Evolutionary conservation across 2,113 vertebrate species (phyloP).

Genomic region (Nothocercus julius): DNA sequence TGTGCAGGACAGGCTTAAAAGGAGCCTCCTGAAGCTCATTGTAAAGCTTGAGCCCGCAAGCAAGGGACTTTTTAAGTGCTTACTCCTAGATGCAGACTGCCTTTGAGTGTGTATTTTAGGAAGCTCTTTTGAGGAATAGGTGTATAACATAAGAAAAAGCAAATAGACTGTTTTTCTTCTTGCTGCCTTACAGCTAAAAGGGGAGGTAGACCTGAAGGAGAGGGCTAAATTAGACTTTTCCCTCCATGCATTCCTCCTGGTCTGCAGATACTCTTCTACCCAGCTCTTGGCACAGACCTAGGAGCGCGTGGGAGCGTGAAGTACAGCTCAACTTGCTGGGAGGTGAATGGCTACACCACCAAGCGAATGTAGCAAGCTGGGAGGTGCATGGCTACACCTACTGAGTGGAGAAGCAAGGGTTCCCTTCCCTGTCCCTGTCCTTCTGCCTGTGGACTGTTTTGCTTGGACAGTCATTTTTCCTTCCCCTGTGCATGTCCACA

Average conservation of each 20-base stretch:
- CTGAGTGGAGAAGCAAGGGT: accelerated
- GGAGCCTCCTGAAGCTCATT: background rate
- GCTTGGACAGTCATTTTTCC: background rate
- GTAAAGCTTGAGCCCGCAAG: background rate
- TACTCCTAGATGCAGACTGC: background rate
- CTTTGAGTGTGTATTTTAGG: background rate
- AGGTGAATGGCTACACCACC: accelerated
- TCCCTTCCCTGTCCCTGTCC: background rate
- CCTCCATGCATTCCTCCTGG: background rate
- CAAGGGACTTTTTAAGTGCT: background rate
- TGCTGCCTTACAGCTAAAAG: background rate
- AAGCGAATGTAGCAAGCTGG: background rate
- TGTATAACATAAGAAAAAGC: background rate
- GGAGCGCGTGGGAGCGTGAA: background rate
- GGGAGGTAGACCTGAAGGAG: background rate
- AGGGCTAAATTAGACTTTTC: background rate
- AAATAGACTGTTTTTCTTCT: background rate
- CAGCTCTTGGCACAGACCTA: background rate
- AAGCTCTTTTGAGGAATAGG: background rate
- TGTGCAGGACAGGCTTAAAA: background rate
- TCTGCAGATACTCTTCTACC: background rate
- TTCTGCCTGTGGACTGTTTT: background rate
- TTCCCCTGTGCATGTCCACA: background rate
- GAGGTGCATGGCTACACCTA: accelerated
- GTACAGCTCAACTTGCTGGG: background rate